A percentile compares a stretch with the other conserved stretches of the same genome.
phyloP scores from a whole-genome alignment of 2,888 invertebrate species.

The Drosophila flavopinicola region DNA sequence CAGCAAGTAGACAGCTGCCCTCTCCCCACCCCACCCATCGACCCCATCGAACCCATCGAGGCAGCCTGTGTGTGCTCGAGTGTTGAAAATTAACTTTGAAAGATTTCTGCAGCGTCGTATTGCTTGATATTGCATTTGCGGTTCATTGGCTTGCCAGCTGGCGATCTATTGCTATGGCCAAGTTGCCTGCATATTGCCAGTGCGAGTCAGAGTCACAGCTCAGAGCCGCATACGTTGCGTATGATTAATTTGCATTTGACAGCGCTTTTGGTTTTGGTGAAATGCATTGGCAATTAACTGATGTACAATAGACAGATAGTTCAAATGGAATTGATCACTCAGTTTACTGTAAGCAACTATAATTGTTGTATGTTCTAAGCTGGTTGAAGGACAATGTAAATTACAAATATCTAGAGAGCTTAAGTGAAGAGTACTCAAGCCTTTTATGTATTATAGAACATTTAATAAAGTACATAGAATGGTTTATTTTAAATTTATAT shows the following conservation, averaged over 20 bases:
- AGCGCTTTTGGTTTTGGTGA: not conserved
- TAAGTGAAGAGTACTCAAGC: too few relatives aligned
- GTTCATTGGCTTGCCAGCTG: constrained; percentile 55
- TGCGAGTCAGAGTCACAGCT: constrained; percentile 6
- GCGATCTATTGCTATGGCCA: constrained; percentile 31
- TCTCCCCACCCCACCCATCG: too few relatives aligned
- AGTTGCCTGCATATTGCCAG: constrained; percentile 12
- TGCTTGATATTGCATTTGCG: constrained; percentile 67
- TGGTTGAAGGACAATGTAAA: too few relatives aligned
- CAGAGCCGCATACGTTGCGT: constrained; percentile 40
- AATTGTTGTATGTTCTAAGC: too few relatives aligned
- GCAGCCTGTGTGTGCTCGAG: constrained; percentile 41
- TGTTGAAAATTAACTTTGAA: constrained; percentile 75
- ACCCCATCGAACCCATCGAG: too few relatives aligned
- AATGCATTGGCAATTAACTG: not conserved
- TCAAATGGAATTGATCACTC: not conserved
- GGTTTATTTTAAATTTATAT: too few relatives aligned
- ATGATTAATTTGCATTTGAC: constrained; percentile 51
- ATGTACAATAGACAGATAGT: not conserved
- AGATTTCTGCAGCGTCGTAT: constrained; percentile 65
- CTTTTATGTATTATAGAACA: too few relatives aligned
- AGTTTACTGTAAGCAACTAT: too few relatives aligned
- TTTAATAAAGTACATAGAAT: too few relatives aligned
- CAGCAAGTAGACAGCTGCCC: not conserved
- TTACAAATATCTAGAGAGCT: too few relatives aligned